Conservation (phyloP, 2,888 invertebrate genomes). For the Thymelicus acteon region DNA sequence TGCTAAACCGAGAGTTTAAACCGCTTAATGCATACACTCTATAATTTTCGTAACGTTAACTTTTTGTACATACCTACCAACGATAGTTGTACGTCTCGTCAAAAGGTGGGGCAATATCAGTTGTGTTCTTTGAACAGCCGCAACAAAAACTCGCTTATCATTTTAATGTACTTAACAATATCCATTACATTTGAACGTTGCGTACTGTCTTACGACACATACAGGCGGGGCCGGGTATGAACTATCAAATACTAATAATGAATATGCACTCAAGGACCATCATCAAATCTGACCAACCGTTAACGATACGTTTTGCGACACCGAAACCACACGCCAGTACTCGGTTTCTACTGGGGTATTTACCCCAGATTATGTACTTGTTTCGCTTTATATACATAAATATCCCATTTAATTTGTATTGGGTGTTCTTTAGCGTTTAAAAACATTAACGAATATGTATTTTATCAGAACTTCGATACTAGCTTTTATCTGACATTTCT, state of each 20-base stretch:
- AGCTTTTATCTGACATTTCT: no score
- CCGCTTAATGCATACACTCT: not conserved
- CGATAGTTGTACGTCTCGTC: not conserved
- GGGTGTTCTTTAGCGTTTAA: no score
- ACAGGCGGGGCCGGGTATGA: not conserved
- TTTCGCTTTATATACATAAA: no score
- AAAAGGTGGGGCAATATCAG: not conserved
- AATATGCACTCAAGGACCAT: slow-evolving; percentile 19
- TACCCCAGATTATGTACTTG: no score
- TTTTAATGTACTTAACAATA: slow-evolving; percentile 9
- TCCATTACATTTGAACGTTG: slow-evolving; percentile 16
- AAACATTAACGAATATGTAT: no score
- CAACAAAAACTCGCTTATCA: slow-evolving; percentile 18
- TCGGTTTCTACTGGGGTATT: no score
- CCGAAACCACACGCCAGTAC: slow-evolving; percentile 5
- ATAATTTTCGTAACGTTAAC: not conserved
- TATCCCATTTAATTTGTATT: no score
- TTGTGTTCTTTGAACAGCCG: not conserved
- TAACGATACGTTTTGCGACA: slow-evolving; percentile 17
- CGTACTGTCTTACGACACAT: not conserved
- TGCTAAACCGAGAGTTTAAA: no score
- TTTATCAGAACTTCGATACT: no score
- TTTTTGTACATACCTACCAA: not conserved
- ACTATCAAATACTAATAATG: slow-evolving; percentile 5
- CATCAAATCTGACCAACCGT: slow-evolving; percentile 9